phyloP scores from a whole-genome alignment of 2,113 vertebrate genomes.

The Rhinichthys klamathensis region DNA sequence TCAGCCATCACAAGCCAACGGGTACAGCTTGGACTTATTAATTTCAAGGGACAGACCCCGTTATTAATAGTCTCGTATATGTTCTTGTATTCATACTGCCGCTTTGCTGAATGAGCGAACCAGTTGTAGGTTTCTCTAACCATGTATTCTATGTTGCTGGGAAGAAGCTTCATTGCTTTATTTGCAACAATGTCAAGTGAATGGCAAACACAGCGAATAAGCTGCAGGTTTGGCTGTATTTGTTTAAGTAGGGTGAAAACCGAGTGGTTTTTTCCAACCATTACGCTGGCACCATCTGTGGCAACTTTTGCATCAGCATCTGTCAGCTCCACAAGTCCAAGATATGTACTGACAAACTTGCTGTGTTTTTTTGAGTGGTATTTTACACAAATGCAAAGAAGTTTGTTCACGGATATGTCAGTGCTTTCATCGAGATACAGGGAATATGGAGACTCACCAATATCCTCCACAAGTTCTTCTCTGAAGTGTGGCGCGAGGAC shows the following conservation, averaged over 20 bases:
- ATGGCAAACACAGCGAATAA: no score
- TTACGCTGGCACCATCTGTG: conserved; percentile 6
- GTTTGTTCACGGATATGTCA: conserved; percentile 3
- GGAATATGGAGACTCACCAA: no score
- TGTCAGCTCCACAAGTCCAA: neutral
- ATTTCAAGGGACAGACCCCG: neutral
- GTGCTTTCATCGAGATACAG: neutral
- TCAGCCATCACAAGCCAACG: no score
- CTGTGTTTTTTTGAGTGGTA: conserved; percentile 11
- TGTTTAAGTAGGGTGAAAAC: neutral
- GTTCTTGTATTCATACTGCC: neutral
- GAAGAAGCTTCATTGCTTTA: neutral
- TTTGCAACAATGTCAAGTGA: neutral
- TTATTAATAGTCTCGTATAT: neutral
- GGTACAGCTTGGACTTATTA: neutral
- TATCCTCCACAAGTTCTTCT: no score
- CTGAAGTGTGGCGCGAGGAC: no score
- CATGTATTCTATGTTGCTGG: neutral
- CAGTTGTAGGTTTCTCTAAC: conserved; percentile 7
- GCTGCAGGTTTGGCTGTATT: neutral
- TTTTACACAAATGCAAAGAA: neutral
- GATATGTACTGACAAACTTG: neutral
- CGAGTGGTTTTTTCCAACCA: neutral
- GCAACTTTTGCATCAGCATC: neutral
- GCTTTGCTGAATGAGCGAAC: conserved; percentile 14